phyloP scores from a whole-genome alignment of 2,888 invertebrate species.

The Lysandra bellargus region DNA sequence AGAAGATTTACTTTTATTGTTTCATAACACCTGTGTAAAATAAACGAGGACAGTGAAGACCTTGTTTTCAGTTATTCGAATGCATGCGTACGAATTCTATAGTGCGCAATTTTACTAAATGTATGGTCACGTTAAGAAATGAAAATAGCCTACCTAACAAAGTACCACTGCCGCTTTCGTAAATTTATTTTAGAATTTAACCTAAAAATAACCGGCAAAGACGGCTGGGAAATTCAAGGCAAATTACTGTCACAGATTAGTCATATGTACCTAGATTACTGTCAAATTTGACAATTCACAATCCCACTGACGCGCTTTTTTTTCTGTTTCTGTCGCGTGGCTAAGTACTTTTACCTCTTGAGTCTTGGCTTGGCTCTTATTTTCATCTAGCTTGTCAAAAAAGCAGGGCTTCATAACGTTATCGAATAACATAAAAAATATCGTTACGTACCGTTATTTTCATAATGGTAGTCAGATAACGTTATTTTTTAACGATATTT shows the following conservation, averaged over 20 bases:
- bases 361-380: too few relatives aligned
- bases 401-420: too few relatives aligned
- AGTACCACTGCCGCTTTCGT: constrained; percentile 66
- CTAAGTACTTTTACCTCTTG: too few relatives aligned
- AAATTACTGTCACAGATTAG: constrained; percentile 20
- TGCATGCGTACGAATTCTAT: constrained; percentile 40
- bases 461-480: too few relatives aligned
- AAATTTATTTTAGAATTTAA: constrained; percentile 79
- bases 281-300: constrained; percentile 27
- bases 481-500: too few relatives aligned
- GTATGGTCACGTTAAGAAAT: constrained; percentile 68
- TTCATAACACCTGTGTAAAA: constrained; percentile 76
- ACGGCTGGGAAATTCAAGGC: constrained; percentile 64
- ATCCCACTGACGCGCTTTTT: not conserved
- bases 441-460: too few relatives aligned
- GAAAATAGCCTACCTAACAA: constrained; percentile 75
- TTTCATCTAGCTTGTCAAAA: too few relatives aligned
- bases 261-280: too few relatives aligned
- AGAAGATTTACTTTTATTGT: constrained; percentile 64
- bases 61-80: constrained; percentile 50
- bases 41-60: constrained; percentile 61
- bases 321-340: not conserved
- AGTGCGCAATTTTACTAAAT: constrained; percentile 71
- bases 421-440: too few relatives aligned
- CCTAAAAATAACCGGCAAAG: constrained; percentile 78